Percentiles rank a stretch among this genome's conserved stretches.
Evolutionary conservation across 2,888 invertebrate species (phyloP).

Genomic region (Seira ritae): DNA sequence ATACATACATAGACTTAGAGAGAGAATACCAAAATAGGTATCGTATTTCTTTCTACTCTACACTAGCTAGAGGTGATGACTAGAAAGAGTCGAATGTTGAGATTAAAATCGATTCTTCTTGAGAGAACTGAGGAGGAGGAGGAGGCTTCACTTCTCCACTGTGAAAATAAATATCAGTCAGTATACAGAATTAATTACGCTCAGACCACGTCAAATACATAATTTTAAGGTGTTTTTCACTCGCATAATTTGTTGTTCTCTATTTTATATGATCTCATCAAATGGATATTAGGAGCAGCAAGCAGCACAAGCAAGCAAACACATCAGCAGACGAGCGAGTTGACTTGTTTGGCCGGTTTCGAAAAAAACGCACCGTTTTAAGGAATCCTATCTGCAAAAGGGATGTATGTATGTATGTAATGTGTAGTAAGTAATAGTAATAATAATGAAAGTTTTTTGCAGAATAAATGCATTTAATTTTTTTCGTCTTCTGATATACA

Average conservation of each 20-base stretch:
- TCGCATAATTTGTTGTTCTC: conserved; percentile 62
- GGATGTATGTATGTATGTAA: no score
- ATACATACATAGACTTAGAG: no score
- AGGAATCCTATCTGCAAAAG: no score
- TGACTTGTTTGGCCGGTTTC: conserved; percentile 60
- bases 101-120: no score
- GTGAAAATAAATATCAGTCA: conserved; percentile 51
- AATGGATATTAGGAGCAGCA: no score
- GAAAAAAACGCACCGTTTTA: no score
- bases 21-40: background rate
- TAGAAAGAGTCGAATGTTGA: conserved; percentile 20
- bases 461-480: no score
- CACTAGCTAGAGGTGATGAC: conserved; percentile 55
- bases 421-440: no score
- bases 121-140: conserved; percentile 21
- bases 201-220: conserved; percentile 59
- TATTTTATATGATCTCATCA: conserved; percentile 59
- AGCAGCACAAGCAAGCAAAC: no score
- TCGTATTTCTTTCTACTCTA: conserved; percentile 47
- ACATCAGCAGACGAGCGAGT: conserved; percentile 54
- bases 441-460: no score
- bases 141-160: conserved; percentile 14
- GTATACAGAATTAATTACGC: conserved; percentile 58
- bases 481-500: no score
- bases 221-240: conserved; percentile 61